Percentiles rank a stretch among this genome's conserved stretches.
These are phyloP conservation scores for Gadus macrocephalus DNA, from an alignment of 2,113 vertebrate species.

Conservation along the genomic window DNA sequence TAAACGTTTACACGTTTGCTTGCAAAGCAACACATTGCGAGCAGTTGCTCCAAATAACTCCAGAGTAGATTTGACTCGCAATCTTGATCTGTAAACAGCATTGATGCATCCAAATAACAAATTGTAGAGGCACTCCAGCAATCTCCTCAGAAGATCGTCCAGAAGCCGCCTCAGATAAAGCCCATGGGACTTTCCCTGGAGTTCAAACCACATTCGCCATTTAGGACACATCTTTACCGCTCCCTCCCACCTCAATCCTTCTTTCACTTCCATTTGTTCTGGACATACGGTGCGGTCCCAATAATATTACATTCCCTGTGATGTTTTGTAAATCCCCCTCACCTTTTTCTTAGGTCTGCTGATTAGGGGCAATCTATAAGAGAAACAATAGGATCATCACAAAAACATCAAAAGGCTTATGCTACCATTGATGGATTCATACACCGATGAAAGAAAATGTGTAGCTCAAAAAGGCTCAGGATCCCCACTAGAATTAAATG, in stretches of 20 bases:
- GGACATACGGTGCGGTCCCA: too few species aligned
- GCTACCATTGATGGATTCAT: too few species aligned
- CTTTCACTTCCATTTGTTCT: slow-evolving; percentile 17
- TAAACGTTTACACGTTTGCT: too few species aligned
- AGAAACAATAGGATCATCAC: too few species aligned
- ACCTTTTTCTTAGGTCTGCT: slow-evolving; percentile 39
- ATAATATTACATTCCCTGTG: neutral
- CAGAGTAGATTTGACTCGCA: slow-evolving; percentile 2
- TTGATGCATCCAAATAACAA: slow-evolving; percentile 37
- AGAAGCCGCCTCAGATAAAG: slow-evolving; percentile 35
- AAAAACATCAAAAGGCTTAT: too few species aligned
- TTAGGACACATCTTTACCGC: neutral
- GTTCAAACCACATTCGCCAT: slow-evolving; percentile 1
- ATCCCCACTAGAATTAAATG: too few species aligned
- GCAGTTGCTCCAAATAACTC: slow-evolving; percentile 10
- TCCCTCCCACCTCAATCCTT: neutral
- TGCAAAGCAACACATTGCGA: neutral
- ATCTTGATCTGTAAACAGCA: slow-evolving; percentile 23
- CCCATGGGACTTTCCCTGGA: slow-evolving; percentile 10
- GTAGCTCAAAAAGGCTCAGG: too few species aligned
- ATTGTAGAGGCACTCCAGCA: slow-evolving; percentile 15
- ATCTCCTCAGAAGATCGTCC: slow-evolving; percentile 31
- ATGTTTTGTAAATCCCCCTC: slow-evolving; percentile 48
- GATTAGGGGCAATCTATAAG: slow-evolving; percentile 1
- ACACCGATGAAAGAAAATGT: too few species aligned